Percentiles rank a stretch among this genome's conserved stretches.
Evolutionary conservation across 2,797 vertebrate species (phyloP).

Genomic region (Intellagama lesueurii): DNA sequence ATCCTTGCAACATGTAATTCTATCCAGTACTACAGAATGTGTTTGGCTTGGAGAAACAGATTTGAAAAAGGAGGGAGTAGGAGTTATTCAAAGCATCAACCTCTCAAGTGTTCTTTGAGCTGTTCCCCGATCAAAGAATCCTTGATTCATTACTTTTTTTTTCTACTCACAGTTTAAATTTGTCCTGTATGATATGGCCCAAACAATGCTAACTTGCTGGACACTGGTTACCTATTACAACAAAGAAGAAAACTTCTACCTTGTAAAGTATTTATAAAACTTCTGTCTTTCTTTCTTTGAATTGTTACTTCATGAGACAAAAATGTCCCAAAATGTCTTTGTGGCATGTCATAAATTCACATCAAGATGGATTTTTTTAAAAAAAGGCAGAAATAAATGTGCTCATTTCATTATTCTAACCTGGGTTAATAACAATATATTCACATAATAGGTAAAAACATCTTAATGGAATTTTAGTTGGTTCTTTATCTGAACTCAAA

Average conservation of each 20-base stretch:
- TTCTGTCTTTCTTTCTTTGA: neutral
- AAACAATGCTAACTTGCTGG: neutral
- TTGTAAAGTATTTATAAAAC: neutral
- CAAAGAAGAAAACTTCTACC: neutral
- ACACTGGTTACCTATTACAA: neutral
- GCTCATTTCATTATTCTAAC: neutral
- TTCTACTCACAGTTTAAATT: neutral
- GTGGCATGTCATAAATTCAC: accelerated
- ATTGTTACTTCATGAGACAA: neutral
- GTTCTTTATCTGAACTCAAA: constrained; percentile 35
- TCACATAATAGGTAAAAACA: neutral
- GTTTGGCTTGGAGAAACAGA: constrained; percentile 67
- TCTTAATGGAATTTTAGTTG: constrained; percentile 4
- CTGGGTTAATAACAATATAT: constrained; percentile 1
- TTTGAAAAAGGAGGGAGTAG: constrained; percentile 49
- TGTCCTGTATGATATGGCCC: neutral
- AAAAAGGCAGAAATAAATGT: constrained; percentile 9
- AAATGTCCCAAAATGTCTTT: constrained; percentile 10
- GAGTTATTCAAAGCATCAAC: constrained; percentile 49
- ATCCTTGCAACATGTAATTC: constrained; percentile 53
- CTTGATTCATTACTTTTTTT: neutral
- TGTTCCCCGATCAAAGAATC: constrained; percentile 29
- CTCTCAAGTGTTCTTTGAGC: constrained; percentile 27
- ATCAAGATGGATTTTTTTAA: constrained; percentile 23
- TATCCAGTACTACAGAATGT: constrained; percentile 65